Conservation (phyloP, 2,113 vertebrate species). For the Lophochroa leadbeateri region DNA sequence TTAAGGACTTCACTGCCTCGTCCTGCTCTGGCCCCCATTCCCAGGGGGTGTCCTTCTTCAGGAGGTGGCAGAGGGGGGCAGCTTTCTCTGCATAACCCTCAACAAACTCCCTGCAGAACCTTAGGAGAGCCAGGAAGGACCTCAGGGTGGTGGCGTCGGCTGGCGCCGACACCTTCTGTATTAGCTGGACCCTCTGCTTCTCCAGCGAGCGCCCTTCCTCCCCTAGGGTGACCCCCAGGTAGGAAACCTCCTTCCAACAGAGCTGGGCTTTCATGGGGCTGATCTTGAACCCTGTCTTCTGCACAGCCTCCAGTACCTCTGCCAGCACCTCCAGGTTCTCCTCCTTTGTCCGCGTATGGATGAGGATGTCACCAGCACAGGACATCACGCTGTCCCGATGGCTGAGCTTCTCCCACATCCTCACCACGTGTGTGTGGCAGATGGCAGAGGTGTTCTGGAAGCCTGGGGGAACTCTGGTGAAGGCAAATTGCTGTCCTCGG, state of each 20-base stretch:
- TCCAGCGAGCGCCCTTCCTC: constrained; percentile 28
- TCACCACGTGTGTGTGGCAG: not conserved
- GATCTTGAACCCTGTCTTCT: constrained; percentile 38
- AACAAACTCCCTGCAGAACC: constrained; percentile 31
- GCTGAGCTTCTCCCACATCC: constrained; percentile 48
- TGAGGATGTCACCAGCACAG: constrained; percentile 28
- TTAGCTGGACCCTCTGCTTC: constrained; percentile 40
- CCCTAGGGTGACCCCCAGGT: constrained; percentile 38
- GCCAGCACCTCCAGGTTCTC: constrained; percentile 49
- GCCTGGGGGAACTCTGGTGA: constrained; percentile 15
- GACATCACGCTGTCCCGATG: not conserved
- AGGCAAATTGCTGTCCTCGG: constrained; percentile 28
- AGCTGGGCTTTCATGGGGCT: constrained; percentile 54
- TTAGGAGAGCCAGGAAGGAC: constrained; percentile 38
- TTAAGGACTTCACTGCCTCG: constrained; percentile 12
- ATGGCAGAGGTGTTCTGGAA: constrained; percentile 6
- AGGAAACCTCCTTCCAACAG: constrained; percentile 65
- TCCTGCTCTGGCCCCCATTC: constrained; percentile 57
- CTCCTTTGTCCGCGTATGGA: constrained; percentile 42
- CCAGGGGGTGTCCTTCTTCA: constrained; percentile 24
- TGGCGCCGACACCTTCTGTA: not conserved
- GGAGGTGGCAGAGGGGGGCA: constrained; percentile 23
- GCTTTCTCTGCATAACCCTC: constrained; percentile 42
- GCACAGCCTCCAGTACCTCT: constrained; percentile 18
- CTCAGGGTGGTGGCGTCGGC: not conserved